Base-by-base conservation (phyloP, 2,888 invertebrate genomes). In the Orchesella flavescens region DNA sequence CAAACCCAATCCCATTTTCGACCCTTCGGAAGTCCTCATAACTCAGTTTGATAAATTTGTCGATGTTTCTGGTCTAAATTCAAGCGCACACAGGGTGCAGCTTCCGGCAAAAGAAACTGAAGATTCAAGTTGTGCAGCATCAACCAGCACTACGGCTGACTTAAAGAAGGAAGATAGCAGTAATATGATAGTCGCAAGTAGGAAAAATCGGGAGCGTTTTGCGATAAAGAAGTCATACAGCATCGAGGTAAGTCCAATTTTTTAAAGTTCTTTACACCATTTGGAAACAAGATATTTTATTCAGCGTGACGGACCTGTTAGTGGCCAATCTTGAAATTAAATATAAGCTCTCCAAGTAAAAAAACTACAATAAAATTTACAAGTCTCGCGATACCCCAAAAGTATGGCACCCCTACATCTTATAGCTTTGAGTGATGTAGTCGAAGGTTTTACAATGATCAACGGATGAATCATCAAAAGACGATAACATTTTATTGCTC, bases 141-240 rank as follows among this genome's bases (percentile, higher is more conserved):
- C 59, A 53, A 24, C 77, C n/a, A 43, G 9, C 43, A 44, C 43
- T 19, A 15, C 61, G 24, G 44, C 66, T n/a, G 46, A n/a, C 1
- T 10, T 19, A 9, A n/a, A 21, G 13, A 44, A 44, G 23, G 83
- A 84, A 9, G 80, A 84, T 13, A 77, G 72, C 43, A 83, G 82
- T 19, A 85, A 84, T 17, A 96, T 96, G 94, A 95, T 95, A 91
- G 95, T 96, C 90, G 95, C 96, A 91, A 96, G 96, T 88, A 96
- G 96, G 92, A 96, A 96, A 92, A 97, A 96, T 92, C 94, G 97
- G 91, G 96, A 97, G 92, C 95, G 96, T 94, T 97, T 97, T 93
- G 96, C 97, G 91, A 97, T 97, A 92, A 97, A 97, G 93, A 97
- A 97, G 91, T 96, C 96, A 88, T 97, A 97, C 93, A 97, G 96